Percentiles rank a stretch among this genome's conserved stretches.
phyloP scores from a whole-genome alignment of 2,113 vertebrate genomes.

The Porphyrio hochstetteri region DNA sequence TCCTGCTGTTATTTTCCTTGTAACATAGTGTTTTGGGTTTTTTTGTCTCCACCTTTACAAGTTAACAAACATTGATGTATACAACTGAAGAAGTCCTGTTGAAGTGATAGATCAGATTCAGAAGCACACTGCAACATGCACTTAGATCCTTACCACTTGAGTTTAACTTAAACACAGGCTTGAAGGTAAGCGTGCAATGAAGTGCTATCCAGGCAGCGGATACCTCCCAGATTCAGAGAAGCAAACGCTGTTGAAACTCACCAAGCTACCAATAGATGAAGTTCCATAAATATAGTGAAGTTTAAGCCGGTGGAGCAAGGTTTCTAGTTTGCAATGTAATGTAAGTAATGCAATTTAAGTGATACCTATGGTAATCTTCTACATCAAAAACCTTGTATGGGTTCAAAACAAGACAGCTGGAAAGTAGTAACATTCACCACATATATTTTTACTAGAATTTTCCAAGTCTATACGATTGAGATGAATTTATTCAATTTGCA shows the following conservation, averaged over 20 bases:
- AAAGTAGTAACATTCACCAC: not conserved
- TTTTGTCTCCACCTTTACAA: not conserved
- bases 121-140: accelerated
- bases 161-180: not conserved
- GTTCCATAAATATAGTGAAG: not conserved
- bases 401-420: not conserved
- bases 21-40: not conserved
- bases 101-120: not conserved
- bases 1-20: not conserved
- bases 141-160: not conserved
- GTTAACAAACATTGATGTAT: not conserved
- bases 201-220: not conserved
- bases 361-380: not conserved
- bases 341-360: not conserved
- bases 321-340: not conserved
- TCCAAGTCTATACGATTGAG: not conserved
- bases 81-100: not conserved
- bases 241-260: not conserved
- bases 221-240: not conserved
- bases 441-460: not conserved
- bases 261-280: not conserved
- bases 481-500: not conserved
- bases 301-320: not conserved
- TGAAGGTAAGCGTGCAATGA: not conserved
- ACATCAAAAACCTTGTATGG: not conserved